These are phyloP conservation scores for Thunnus thynnus DNA, from an alignment of 2,113 vertebrate genomes.

Conservation along the genomic window DNA sequence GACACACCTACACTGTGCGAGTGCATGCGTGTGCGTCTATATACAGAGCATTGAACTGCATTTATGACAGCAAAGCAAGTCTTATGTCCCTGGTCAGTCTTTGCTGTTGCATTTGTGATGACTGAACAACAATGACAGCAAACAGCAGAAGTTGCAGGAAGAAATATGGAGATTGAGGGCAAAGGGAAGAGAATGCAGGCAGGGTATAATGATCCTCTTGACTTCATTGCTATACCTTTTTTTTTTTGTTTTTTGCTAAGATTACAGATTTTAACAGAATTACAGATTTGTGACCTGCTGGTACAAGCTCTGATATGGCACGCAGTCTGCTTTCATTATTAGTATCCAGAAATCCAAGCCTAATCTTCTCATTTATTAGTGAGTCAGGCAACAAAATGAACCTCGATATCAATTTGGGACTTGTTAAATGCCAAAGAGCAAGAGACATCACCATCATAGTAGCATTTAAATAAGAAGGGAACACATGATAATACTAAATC, in stretches of 20 bases:
- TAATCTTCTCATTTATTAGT: constrained; percentile 42
- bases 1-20: constrained; percentile 11
- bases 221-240: not conserved
- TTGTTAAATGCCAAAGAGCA: constrained; percentile 36
- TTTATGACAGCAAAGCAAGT: constrained; percentile 63
- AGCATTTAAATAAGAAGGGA: constrained; percentile 30
- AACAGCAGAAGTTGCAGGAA: constrained; percentile 59
- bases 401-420: constrained; percentile 34
- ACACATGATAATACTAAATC: constrained; percentile 31
- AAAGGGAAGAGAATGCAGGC: not conserved
- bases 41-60: not conserved
- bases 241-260: not conserved
- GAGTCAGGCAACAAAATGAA: constrained; percentile 24
- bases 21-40: constrained; percentile 1
- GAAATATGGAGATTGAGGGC: constrained; percentile 29
- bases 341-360: constrained; percentile 17
- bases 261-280: not conserved
- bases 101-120: constrained; percentile 62
- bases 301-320: not conserved
- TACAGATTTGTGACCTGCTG: not conserved
- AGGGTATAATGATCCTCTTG: not conserved
- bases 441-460: not conserved
- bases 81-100: constrained; percentile 59
- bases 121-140: constrained; percentile 44
- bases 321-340: not conserved